A percentile compares a stretch with the other conserved stretches of the same genome.
phyloP scores from a whole-genome alignment of 1,140 invertebrate genomes.

The Glossosoma conforme region DNA sequence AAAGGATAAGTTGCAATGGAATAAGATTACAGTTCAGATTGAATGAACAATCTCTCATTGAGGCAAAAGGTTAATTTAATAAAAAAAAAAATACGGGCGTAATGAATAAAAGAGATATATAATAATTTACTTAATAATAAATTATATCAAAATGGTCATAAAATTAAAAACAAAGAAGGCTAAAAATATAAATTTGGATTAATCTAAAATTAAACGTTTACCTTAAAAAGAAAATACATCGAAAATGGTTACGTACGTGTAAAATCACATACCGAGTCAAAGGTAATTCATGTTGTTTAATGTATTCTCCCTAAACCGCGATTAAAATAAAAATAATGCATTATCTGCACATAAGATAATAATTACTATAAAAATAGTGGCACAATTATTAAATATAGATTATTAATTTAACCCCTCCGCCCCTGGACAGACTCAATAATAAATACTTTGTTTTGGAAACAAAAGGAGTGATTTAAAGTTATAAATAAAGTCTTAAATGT shows the following conservation, averaged over 20 bases:
- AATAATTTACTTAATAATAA: slow-evolving; percentile 25
- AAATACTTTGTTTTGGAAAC: no score
- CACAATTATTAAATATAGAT: no score
- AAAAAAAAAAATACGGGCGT: slow-evolving; percentile 8
- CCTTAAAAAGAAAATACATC: background rate
- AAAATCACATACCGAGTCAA: no score
- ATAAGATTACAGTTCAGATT: slow-evolving; percentile 18
- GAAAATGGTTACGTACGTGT: background rate
- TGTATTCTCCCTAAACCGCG: background rate
- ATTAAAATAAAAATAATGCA: slow-evolving; percentile 7
- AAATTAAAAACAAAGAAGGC: slow-evolving; percentile 5
- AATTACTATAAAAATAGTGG: no score
- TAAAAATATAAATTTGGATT: background rate
- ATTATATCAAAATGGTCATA: slow-evolving; percentile 2
- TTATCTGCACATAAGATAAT: no score
- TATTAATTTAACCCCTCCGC: no score
- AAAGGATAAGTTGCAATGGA: slow-evolving; percentile 20
- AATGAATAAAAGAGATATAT: slow-evolving; percentile 2
- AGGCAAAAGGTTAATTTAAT: slow-evolving; percentile 6
- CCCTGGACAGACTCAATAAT: no score
- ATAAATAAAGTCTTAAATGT: no score
- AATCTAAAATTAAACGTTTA: background rate
- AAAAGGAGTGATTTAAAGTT: no score
- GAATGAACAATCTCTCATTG: slow-evolving; percentile 9
- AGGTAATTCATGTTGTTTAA: background rate